Base-by-base conservation (phyloP, 2,888 invertebrate genomes). In the Aradus depressus region DNA sequence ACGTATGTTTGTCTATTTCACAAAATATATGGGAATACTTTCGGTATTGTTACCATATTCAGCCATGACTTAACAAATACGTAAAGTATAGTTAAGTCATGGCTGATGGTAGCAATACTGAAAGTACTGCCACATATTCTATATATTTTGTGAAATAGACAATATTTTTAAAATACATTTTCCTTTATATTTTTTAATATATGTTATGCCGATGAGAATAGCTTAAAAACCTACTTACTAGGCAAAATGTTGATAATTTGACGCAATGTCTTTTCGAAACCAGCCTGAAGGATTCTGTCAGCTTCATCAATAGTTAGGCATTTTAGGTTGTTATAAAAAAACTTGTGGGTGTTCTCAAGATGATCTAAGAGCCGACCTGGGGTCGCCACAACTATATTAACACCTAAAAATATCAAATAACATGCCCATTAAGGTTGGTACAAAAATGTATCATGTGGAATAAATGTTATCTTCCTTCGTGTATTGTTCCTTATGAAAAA, bases 221-320 rank as follows among this genome's bases (percentile, higher is more conserved):
- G 4, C 5, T 10, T 18, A 38, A 4, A 14, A 45, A 51, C 39
- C 35, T 39, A 76, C 83, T 76, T 73, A 93, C 92, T 93, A 52
- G 96, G 96, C 60, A 97, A 70, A 49, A 93, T 71, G 63, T 83
- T 84, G 26, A 97, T 79, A 57, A 97, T 95, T 70, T 91, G 88
- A 62, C 90, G 92, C 64, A 97, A 79, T 68, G 97, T 96, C 66
- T 95, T 91, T 70, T 97, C 96, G 68, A 97, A 97, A 44, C 96
- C 96, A 66, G 95, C 87, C 66, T 96, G 93, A 51, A 97, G 72
- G 67, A 97, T 93, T 61, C 95, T 76, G 71, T 97, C 97, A 14
- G 96, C 96, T 70, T 97, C 97, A 67, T 97, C 97, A 66, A 97
- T 92, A 19, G 97, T 76, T 21, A 97, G 72, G 67, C 92, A 93